phyloP scores from a whole-genome alignment of 1,140 invertebrate genomes.

The Heliconius hewitsoni region DNA sequence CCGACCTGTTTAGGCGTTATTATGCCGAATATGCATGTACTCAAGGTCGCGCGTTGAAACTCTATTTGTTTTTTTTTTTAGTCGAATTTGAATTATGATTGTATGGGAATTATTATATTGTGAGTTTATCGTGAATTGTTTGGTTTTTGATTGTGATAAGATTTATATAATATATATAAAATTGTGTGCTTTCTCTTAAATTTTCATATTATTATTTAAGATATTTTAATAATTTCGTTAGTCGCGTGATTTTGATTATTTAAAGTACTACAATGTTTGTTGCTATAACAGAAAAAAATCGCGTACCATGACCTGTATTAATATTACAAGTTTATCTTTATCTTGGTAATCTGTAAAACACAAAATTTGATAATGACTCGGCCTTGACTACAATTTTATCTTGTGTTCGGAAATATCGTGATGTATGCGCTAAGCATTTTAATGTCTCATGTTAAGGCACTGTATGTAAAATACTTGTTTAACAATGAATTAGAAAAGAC shows the following conservation, averaged over 20 bases:
- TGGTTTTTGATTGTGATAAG: not conserved
- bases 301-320: not conserved
- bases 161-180: not conserved
- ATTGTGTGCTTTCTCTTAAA: not conserved
- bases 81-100: not conserved
- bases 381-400: slow-evolving; percentile 57
- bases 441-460: not conserved
- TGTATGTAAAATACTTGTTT: not conserved
- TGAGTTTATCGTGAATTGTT: not conserved
- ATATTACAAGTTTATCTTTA: slow-evolving; percentile 16
- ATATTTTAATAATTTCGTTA: no score
- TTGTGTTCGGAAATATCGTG: slow-evolving; percentile 21
- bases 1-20: slow-evolving; percentile 23
- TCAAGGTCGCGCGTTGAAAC: slow-evolving; percentile 30
- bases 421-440: slow-evolving; percentile 2
- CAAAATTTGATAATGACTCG: slow-evolving; percentile 46
- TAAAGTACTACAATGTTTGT: not conserved
- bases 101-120: not conserved
- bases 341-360: slow-evolving; percentile 55
- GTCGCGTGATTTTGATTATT: not conserved
- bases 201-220: no score
- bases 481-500: not conserved
- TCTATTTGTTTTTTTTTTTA: slow-evolving; percentile 26
- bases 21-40: slow-evolving; percentile 30
- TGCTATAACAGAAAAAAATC: not conserved